phyloP scores from a whole-genome alignment of 1,140 invertebrate species.

The Mamestra configurata region DNA sequence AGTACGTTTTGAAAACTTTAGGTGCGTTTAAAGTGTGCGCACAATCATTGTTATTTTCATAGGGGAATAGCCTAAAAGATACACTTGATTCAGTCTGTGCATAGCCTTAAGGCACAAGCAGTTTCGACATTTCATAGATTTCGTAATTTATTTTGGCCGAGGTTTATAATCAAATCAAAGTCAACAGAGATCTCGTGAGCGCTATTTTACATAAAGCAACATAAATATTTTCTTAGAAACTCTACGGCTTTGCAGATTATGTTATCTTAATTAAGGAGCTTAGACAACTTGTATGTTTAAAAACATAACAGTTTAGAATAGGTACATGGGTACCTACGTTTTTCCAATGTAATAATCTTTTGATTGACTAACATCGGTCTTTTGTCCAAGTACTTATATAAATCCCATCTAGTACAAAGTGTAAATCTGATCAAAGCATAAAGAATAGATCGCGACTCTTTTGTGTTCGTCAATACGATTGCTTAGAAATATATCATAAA shows the following conservation, averaged over 20 bases:
- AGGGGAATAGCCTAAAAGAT: too few relatives aligned
- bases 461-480: conserved; percentile 6
- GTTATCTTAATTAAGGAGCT: background rate
- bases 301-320: background rate
- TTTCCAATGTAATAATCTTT: background rate
- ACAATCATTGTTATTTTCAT: too few relatives aligned
- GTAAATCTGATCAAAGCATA: conserved; percentile 32
- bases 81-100: too few relatives aligned
- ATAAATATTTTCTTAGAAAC: conserved; percentile 2
- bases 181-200: background rate
- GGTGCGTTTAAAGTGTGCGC: too few relatives aligned
- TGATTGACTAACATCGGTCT: background rate
- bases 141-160: background rate
- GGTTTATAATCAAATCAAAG: background rate
- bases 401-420: conserved; percentile 9
- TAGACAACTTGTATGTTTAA: background rate
- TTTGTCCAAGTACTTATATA: conserved; percentile 11
- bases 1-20: too few relatives aligned
- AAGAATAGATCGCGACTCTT: conserved; percentile 14
- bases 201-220: conserved; percentile 4
- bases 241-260: background rate
- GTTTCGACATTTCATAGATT: background rate
- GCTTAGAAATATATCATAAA: background rate
- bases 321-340: background rate
- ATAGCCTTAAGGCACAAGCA: background rate